Conservation (phyloP, 2,888 invertebrate genomes). For the Dichetophora obliterata region DNA sequence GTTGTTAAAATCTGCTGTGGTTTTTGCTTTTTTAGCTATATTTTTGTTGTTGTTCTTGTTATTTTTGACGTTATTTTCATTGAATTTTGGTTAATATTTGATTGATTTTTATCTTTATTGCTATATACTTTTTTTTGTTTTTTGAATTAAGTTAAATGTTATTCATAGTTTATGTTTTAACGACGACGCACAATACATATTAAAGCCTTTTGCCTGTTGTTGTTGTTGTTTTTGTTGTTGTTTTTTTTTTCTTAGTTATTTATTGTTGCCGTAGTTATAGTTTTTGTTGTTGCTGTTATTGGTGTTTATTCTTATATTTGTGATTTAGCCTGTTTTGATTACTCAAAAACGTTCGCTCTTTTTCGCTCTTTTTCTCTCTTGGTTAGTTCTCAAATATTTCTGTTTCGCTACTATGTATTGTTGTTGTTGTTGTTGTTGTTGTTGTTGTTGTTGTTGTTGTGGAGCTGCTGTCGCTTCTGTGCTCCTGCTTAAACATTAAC, state of each 20-base stretch:
- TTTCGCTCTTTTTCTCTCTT: slow-evolving; percentile 16
- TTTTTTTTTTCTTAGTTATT: neutral
- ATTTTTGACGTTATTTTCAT: neutral
- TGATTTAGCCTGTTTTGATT: slow-evolving; percentile 33
- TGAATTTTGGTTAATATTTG: slow-evolving; percentile 14
- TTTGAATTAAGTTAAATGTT: neutral
- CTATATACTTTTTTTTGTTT: neutral
- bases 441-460: slow-evolving; percentile 42
- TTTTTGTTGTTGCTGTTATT: slow-evolving; percentile 28
- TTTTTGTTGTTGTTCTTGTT: slow-evolving; percentile 13
- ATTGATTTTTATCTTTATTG: slow-evolving; percentile 32
- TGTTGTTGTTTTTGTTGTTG: too few species aligned
- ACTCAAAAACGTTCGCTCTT: slow-evolving; percentile 10
- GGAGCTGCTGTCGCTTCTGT: neutral
- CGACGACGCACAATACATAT: neutral
- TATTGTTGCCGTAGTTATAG: slow-evolving; percentile 11
- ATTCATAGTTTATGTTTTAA: neutral
- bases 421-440: slow-evolving; percentile 23
- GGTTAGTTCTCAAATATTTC: slow-evolving; percentile 15
- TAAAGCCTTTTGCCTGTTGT: neutral
- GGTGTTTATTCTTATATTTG: slow-evolving; percentile 44
- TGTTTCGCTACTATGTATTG: slow-evolving; percentile 16
- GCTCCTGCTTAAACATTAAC: neutral
- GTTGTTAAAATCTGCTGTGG: slow-evolving; percentile 16
- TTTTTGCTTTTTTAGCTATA: slow-evolving; percentile 42